phyloP scores from a whole-genome alignment of 2,113 vertebrate species.

The Mastomys natalensis region DNA sequence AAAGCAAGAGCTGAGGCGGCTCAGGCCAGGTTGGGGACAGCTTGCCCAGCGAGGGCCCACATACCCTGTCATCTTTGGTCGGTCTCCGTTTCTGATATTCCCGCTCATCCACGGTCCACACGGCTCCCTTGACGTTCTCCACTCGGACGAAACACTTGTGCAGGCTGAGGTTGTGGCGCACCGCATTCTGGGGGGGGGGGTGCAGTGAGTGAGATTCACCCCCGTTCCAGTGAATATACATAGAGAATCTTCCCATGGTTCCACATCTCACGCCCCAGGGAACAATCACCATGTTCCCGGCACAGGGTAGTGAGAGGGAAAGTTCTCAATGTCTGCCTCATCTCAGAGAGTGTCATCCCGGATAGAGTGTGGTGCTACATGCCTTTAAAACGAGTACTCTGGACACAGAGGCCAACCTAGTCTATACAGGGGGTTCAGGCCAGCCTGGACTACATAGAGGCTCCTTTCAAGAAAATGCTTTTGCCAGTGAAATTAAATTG shows the following conservation, averaged over 20 bases:
- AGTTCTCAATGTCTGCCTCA: background rate
- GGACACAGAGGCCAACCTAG: background rate
- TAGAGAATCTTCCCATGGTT: background rate
- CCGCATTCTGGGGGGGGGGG: slow-evolving; percentile 93
- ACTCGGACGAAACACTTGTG: slow-evolving; percentile 99
- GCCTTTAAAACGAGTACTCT: background rate
- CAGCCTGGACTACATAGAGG: background rate
- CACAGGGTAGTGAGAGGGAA: background rate
- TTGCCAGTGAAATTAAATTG: background rate
- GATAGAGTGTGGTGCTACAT: background rate
- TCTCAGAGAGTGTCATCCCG: background rate
- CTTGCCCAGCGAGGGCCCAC: slow-evolving; percentile 30
- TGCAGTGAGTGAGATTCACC: background rate
- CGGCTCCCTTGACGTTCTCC: slow-evolving; percentile 99
- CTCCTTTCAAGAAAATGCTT: background rate
- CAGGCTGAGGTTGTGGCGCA: slow-evolving; percentile 99
- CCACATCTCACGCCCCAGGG: background rate
- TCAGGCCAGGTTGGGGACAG: no score
- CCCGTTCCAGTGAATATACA: background rate
- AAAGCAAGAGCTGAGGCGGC: background rate
- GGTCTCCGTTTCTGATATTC: slow-evolving; percentile 99
- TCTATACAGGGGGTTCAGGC: background rate
- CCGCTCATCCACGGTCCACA: slow-evolving; percentile 99
- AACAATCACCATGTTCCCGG: background rate
- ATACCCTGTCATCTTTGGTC: slow-evolving; percentile 99